Evolutionary conservation across 2,113 vertebrate species (phyloP), one percentile per base, ranked within the genome.

Genomic region (Crocuta crocuta): DNA sequence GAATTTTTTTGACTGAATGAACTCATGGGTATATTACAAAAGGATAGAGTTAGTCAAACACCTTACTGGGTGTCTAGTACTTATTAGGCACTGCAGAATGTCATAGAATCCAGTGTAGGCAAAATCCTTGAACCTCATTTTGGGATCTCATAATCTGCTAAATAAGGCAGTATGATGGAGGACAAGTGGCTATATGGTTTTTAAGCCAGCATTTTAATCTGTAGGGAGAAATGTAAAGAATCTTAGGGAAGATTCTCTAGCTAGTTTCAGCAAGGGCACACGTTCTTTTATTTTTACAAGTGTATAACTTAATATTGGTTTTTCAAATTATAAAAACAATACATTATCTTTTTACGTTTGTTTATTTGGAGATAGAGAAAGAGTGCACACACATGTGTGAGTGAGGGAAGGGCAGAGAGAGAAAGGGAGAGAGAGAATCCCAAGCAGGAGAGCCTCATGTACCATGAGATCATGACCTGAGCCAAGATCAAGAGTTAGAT

Each of bases 241-340:
- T 65, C 81, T 78, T 55, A 81, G 71, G n/a, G 6, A 76, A 78
- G 13, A 82, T 70, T 82, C 12, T 78, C 17, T 43, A 89, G 31
- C 61, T 63, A 70, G 63, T 45, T n/a, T 91, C 26, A 86, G 28
- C 43, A 87, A 90, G 71, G 68, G 78, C 17, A 55, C 39, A 50
- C 2, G 3, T 55, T 80, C 19, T 78, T 63, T 33, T 66, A 71
- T 53, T 70, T 90, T 78, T 70, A 86, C 50, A 82, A 73, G 53
- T 86, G 31, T 13, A 73, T 17, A 91, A 80, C 31, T 91, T 71
- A n/a, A 90, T 63, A 10, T 86, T 65, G 35, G 26, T 17, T 90
- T 93, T 93, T 71, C 79, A 84, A 43, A 80, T 73, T 8, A 94
- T 33, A 65, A 80, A 17, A 17, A 35, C 16, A 81, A 71, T 45